These are phyloP conservation scores for Ctenoplectra terminalis DNA, from an alignment of 1,140 invertebrate species.

Conservation along the genomic window DNA sequence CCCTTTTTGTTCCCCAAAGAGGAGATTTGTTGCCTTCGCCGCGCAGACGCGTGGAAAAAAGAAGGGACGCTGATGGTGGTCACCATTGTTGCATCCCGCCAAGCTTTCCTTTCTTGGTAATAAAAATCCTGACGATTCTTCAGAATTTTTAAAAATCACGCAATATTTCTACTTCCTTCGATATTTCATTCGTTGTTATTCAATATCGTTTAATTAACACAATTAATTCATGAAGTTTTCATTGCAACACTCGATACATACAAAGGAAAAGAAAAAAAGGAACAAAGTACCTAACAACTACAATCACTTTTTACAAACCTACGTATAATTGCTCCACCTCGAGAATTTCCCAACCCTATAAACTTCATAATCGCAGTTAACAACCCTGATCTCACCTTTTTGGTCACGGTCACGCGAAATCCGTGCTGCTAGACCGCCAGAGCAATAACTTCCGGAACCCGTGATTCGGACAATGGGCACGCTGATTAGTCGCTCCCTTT, in stretches of 20 bases:
- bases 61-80: not conserved
- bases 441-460: slow-evolving; percentile 14
- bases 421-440: not conserved
- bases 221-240: too few relatives aligned
- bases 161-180: not conserved
- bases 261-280: too few relatives aligned
- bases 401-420: not conserved
- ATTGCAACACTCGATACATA: too few relatives aligned
- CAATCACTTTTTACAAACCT: too few relatives aligned
- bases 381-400: not conserved
- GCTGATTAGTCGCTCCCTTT: slow-evolving; percentile 43
- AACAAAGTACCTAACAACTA: too few relatives aligned
- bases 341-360: not conserved
- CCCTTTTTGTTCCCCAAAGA: slow-evolving; percentile 30
- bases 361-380: not conserved
- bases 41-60: slow-evolving; percentile 44
- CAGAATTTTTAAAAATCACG: not conserved
- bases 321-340: not conserved
- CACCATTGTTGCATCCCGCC: slow-evolving; percentile 19
- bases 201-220: too few relatives aligned
- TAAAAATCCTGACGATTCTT: slow-evolving; percentile 6
- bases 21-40: slow-evolving; percentile 41
- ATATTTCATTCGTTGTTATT: not conserved
- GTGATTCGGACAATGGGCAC: slow-evolving; percentile 41
- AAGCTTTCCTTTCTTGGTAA: not conserved